Evolutionary conservation across 2,888 invertebrate species (phyloP).

Genomic region (Nymphalis c-album): DNA sequence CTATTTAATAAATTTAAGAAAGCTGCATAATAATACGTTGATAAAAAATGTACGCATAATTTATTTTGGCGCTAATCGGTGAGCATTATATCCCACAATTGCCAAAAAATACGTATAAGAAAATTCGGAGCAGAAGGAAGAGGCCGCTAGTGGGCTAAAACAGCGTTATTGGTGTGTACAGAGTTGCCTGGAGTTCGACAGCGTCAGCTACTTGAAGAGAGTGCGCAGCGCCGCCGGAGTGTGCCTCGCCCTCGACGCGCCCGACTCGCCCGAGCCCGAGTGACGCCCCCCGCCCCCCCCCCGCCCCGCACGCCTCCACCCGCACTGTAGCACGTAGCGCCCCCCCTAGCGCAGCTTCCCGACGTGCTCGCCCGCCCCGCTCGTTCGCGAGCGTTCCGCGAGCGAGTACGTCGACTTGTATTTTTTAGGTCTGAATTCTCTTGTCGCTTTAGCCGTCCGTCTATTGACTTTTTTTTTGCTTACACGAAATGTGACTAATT

Average conservation of each 20-base stretch:
- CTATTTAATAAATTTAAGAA: no score
- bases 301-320: constrained; percentile 36
- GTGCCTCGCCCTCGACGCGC: constrained; percentile 69
- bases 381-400: neutral
- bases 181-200: constrained; percentile 80
- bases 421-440: constrained; percentile 20
- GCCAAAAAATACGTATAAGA: neutral
- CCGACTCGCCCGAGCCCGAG: constrained; percentile 78
- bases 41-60: no score
- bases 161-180: constrained; percentile 49
- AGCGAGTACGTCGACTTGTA: neutral
- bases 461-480: constrained; percentile 35
- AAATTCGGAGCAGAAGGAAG: constrained; percentile 2
- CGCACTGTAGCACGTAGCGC: constrained; percentile 33
- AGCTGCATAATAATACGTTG: no score
- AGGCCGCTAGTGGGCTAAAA: constrained; percentile 45
- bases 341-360: constrained; percentile 17
- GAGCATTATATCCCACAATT: neutral
- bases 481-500: constrained; percentile 46
- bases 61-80: no score
- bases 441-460: constrained; percentile 37
- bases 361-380: neutral
- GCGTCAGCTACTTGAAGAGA: constrained; percentile 74
- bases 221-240: constrained; percentile 69
- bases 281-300: constrained; percentile 47